Evolutionary conservation across 1,140 invertebrate species (phyloP), one percentile per base, ranked within the genome.

Genomic region (Euura saliciscinereae): DNA sequence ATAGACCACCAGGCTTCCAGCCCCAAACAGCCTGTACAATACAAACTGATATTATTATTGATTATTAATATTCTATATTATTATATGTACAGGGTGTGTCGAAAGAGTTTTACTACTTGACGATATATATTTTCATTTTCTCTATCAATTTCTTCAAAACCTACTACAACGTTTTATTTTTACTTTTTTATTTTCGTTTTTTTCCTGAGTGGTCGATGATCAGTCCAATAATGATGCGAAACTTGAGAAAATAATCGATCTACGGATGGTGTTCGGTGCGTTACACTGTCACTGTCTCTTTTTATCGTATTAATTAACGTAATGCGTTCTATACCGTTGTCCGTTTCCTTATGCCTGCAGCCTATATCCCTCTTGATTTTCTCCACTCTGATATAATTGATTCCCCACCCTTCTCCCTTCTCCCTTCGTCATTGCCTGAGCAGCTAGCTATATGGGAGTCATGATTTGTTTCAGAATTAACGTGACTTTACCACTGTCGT

Each of bases 21-120:
- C 71, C 71, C 71, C 43, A 69, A 77, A 79, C 81, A 85, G 82
- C 80, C 81, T 85, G 84, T 86, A 85, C 80, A 82, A 85, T 86
- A 86, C 84, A 86, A 86, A 86, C 83, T 83, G 81, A 86, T 86
- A 86, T 85, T 81, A 80, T 76, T 83, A 85, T 84, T 86, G 79
- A 84, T 82, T 83, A 86, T 84, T 86, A 82, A 80, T 81, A 79
- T 79, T 67, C 4, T 67, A 67, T 81, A 82, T 80, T 82, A 79
- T 83, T 85, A 77, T 81, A 82, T 83, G 83, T 79, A 85, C 83
- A 85, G 85, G 83, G 84, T 86, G 85, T 85, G 83, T 83, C 73
- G 82, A 82, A 84, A 85, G 80, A 84, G 51, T 59, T 28, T 59
- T 59, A 59, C 51, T 3, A 59, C 10, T 11, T 28, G 28, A 28